These are phyloP conservation scores for Heliconius himera DNA, from an alignment of 1,140 invertebrate genomes.

Conservation along the genomic window DNA sequence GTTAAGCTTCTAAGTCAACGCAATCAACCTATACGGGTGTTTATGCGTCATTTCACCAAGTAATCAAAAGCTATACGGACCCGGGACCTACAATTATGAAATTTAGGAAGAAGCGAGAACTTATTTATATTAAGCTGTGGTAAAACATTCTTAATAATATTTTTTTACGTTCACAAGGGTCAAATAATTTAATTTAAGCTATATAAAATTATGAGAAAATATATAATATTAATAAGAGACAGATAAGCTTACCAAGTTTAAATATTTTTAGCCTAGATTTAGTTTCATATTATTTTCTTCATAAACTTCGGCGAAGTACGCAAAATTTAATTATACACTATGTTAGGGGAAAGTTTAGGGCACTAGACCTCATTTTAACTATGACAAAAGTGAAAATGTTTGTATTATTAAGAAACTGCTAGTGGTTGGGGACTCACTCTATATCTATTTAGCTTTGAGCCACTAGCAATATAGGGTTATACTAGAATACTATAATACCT, in stretches of 20 bases:
- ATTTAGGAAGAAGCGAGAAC: no score
- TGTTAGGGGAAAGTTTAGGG: neutral
- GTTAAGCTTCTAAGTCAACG: no score
- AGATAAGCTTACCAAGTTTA: neutral
- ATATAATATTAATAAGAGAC: neutral
- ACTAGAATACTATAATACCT: neutral
- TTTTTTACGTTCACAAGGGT: no score
- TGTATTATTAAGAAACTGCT: slow-evolving; percentile 3
- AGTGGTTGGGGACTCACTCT: neutral
- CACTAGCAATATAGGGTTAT: neutral
- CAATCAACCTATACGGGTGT: no score
- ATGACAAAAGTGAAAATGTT: neutral
- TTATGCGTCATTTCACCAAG: no score
- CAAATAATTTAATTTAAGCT: no score
- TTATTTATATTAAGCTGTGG: no score
- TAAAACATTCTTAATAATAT: no score
- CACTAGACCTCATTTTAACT: neutral
- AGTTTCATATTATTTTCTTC: neutral
- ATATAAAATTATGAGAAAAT: neutral
- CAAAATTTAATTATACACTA: neutral
- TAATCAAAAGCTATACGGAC: no score
- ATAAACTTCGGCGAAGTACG: neutral
- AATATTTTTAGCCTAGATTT: neutral
- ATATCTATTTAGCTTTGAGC: neutral
- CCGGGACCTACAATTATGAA: no score